phyloP scores from a whole-genome alignment of 2,888 invertebrate species.

The Idaea dimidiata region DNA sequence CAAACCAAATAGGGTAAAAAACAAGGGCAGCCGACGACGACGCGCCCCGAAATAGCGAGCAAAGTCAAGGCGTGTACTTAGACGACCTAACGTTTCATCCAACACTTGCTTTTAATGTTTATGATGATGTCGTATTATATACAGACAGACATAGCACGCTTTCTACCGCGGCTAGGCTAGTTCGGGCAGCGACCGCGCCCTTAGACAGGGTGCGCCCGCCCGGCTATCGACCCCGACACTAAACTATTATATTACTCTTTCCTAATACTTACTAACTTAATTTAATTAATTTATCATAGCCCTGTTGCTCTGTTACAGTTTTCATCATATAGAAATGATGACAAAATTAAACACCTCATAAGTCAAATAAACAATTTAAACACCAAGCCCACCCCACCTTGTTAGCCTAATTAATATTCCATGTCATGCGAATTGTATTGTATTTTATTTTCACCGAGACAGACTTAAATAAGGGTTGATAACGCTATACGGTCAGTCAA shows the following conservation, averaged over 20 bases:
- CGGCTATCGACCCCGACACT: slow-evolving; percentile 8
- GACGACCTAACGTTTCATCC: slow-evolving; percentile 40
- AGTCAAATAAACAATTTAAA: slow-evolving; percentile 8
- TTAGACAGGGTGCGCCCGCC: slow-evolving; percentile 30
- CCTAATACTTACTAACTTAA: neutral
- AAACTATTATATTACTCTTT: slow-evolving; percentile 13
- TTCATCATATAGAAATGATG: slow-evolving; percentile 1
- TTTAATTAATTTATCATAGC: slow-evolving; percentile 1
- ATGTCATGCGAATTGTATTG: slow-evolving; percentile 18
- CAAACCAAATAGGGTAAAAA: slow-evolving; percentile 79
- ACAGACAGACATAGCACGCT: slow-evolving; percentile 22
- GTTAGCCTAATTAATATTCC: slow-evolving; percentile 26
- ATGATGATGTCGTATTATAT: slow-evolving; percentile 12
- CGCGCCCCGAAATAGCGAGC: slow-evolving; percentile 77
- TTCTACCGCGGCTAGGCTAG: slow-evolving; percentile 15
- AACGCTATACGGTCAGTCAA: slow-evolving; percentile 28
- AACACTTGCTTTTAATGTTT: slow-evolving; percentile 32
- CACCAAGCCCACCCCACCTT: slow-evolving; percentile 19
- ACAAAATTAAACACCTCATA: slow-evolving; percentile 12
- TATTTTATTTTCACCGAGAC: slow-evolving; percentile 20
- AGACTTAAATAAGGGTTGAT: slow-evolving; percentile 27
- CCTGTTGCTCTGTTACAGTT: slow-evolving; percentile 6
- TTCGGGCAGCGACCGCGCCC: slow-evolving; percentile 37
- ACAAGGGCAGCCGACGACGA: slow-evolving; percentile 61
- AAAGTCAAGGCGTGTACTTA: slow-evolving; percentile 75